A percentile compares a stretch with the other conserved stretches of the same genome.
Conservation (phyloP, 2,113 vertebrate genomes). For the Solea solea region DNA sequence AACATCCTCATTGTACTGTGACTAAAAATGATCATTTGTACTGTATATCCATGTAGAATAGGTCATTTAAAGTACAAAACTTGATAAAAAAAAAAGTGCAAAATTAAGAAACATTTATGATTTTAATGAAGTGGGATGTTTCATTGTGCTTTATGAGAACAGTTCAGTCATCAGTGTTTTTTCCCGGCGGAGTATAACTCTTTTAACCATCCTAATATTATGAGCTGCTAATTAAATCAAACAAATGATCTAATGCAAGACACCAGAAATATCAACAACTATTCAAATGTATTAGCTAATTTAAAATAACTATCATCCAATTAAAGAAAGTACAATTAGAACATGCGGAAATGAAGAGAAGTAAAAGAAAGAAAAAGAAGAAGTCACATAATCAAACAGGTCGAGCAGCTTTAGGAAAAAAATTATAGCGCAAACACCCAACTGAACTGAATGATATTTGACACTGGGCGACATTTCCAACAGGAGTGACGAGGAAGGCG, state of each 20-base stretch:
- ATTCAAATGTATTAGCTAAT: no score
- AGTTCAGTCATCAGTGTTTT: background rate
- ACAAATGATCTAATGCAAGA: no score
- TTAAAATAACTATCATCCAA: background rate
- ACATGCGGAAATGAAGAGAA: background rate
- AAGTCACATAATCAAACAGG: background rate
- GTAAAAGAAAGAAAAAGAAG: background rate
- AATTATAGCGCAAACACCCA: background rate
- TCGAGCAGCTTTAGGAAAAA: background rate
- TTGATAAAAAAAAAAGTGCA: background rate
- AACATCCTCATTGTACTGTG: background rate
- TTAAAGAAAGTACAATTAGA: background rate
- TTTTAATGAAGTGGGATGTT: background rate
- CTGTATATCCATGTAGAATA: background rate
- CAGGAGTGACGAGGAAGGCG: background rate
- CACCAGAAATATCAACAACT: no score
- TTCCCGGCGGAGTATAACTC: background rate
- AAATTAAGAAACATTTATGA: background rate
- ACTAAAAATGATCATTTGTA: background rate
- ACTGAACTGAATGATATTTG: background rate
- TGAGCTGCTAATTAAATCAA: background rate
- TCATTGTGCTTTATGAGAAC: background rate
- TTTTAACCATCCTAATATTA: background rate
- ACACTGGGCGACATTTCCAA: background rate
- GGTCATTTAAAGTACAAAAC: background rate